These are phyloP conservation scores for Apogon hyalosoma DNA, from an alignment of 2,797 vertebrate genomes.

Conservation along the genomic window DNA sequence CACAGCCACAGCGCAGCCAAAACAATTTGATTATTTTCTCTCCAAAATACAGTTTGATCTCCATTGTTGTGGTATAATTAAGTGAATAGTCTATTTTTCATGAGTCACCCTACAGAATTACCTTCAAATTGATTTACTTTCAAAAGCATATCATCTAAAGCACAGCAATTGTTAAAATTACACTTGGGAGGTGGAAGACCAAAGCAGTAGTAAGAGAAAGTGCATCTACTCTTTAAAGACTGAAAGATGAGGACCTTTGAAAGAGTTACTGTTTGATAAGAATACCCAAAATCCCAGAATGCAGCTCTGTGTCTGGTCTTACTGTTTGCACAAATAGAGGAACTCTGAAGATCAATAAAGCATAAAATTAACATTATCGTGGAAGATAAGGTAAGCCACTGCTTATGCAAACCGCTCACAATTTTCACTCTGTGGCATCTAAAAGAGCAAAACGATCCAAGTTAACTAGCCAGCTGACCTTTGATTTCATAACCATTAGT, in stretches of 20 bases:
- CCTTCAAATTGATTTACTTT: not conserved
- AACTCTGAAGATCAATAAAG: constrained; percentile 42
- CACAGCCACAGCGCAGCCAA: constrained; percentile 1
- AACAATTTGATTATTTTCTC: constrained; percentile 5
- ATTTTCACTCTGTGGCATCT: constrained; percentile 19
- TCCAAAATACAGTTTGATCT: not conserved
- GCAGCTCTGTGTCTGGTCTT: not conserved
- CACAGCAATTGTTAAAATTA: not conserved
- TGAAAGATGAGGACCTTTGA: not conserved
- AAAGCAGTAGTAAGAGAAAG: too few species aligned
- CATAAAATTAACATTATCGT: constrained; percentile 13
- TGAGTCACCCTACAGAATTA: not conserved
- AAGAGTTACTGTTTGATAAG: not conserved
- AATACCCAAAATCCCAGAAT: not conserved
- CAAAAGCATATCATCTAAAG: not conserved
- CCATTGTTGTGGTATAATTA: not conserved
- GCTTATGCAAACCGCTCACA: constrained; percentile 6
- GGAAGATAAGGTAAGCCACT: constrained; percentile 1
- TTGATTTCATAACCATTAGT: constrained; percentile 48
- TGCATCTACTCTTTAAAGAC: not conserved
- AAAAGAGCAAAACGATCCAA: constrained; percentile 29
- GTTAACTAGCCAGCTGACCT: constrained; percentile 50
- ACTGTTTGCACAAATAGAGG: constrained; percentile 13
- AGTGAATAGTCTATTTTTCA: not conserved
- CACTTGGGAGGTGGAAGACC: not conserved